These are phyloP conservation scores for Hormiphora californensis DNA, from an alignment of 37 sponge, comb jelly and placozoan species.

Conservation along the genomic window DNA sequence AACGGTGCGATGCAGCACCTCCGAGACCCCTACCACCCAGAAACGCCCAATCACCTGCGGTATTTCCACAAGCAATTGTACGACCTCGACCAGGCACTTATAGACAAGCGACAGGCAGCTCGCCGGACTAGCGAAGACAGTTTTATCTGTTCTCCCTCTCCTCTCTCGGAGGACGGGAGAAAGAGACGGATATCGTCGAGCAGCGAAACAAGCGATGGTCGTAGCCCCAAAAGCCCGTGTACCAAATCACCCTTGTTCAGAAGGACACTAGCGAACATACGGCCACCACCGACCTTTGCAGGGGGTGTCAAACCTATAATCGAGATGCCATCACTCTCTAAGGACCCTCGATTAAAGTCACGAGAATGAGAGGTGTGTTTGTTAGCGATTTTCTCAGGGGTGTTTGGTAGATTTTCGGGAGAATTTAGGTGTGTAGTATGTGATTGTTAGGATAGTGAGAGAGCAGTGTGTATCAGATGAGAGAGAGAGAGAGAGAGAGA, in stretches of 20 bases:
- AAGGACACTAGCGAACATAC: neutral
- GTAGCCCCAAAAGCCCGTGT: slow-evolving; percentile 49
- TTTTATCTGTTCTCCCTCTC: slow-evolving; percentile 38
- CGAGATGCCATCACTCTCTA: neutral
- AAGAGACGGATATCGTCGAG: slow-evolving; percentile 37
- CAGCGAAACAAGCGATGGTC: slow-evolving; percentile 49
- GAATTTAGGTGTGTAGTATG: too few relatives aligned
- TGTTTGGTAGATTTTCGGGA: too few relatives aligned
- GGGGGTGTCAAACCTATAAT: slow-evolving; percentile 41
- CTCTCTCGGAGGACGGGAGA: slow-evolving; percentile 34
- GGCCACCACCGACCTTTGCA: slow-evolving; percentile 24
- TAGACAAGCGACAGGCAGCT: slow-evolving; percentile 47
- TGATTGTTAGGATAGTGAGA: too few relatives aligned
- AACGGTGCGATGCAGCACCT: slow-evolving; percentile 29
- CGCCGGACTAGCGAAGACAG: neutral
- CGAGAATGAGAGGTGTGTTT: neutral
- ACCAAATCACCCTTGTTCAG: slow-evolving; percentile 30
- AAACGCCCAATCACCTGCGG: slow-evolving; percentile 20
- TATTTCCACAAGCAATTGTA: slow-evolving; percentile 34
- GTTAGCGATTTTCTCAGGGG: neutral
- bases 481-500: too few relatives aligned
- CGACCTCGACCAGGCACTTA: slow-evolving; percentile 40
- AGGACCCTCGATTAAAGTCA: slow-evolving; percentile 47
- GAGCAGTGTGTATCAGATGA: too few relatives aligned
- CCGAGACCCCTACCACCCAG: slow-evolving; percentile 21